Percentiles rank a stretch among this genome's conserved stretches.
These are phyloP conservation scores for Staurois parvus DNA, from an alignment of 2,797 vertebrate species.

Conservation along the genomic window DNA sequence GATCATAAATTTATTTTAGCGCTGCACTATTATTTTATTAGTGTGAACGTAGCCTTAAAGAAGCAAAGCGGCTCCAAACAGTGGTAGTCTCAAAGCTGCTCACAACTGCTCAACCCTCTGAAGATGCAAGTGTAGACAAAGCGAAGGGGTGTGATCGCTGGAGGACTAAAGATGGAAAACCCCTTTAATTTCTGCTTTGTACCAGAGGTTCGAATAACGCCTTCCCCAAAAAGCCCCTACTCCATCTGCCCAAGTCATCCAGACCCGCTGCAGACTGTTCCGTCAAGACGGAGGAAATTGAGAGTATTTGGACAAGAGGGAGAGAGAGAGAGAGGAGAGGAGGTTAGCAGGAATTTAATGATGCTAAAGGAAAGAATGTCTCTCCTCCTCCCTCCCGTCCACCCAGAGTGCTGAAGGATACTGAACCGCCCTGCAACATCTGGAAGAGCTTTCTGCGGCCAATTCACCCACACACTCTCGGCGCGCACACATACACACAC, in stretches of 20 bases:
- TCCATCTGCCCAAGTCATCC: neutral
- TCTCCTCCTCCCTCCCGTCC: slow-evolving; percentile 25
- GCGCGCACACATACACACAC: slow-evolving; percentile 1
- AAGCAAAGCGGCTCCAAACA: neutral
- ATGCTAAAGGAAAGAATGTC: slow-evolving; percentile 55
- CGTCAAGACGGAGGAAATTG: slow-evolving; percentile 47
- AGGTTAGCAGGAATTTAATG: slow-evolving; percentile 35
- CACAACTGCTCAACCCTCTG: neutral
- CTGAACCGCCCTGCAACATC: slow-evolving; percentile 56
- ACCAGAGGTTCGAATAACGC: neutral
- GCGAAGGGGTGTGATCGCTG: neutral
- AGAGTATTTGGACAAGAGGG: slow-evolving; percentile 47
- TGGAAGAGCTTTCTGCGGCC: slow-evolving; percentile 53
- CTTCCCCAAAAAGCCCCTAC: neutral
- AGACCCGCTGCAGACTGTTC: slow-evolving; percentile 46
- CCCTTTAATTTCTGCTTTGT: neutral
- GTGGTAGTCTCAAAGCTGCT: neutral
- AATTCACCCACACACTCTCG: slow-evolving; percentile 53
- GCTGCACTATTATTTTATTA: too few species aligned
- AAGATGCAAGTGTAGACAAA: too few species aligned
- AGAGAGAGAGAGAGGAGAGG: neutral
- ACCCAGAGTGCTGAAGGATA: slow-evolving; percentile 42
- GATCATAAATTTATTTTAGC: too few species aligned
- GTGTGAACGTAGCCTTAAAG: too few species aligned
- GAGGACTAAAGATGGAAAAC: neutral